Percentiles rank a stretch among this genome's conserved stretches.
Conservation (phyloP, 2,888 invertebrate species). For the Choreutis nemorana region DNA sequence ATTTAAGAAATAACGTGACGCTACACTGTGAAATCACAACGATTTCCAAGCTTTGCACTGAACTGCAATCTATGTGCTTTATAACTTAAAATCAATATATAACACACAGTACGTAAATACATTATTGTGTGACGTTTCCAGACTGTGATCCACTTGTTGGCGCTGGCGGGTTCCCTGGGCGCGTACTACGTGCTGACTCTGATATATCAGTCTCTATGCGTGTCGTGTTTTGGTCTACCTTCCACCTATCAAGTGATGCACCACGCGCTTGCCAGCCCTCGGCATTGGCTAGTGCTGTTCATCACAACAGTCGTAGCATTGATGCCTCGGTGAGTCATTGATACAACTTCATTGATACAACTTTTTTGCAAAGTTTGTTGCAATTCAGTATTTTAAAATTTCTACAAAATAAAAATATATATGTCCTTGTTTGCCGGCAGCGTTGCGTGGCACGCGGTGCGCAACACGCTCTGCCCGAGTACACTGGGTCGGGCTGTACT, state of each 20-base stretch:
- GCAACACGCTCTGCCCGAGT: constrained; percentile 76
- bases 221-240: constrained; percentile 82
- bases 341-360: background rate
- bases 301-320: constrained; percentile 81
- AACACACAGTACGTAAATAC: no score
- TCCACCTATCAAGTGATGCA: constrained; percentile 90
- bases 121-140: constrained; percentile 46
- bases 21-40: no score
- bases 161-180: constrained; percentile 79
- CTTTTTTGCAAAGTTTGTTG: no score
- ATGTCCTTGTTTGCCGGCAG: no score
- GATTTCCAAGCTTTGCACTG: constrained; percentile 1
- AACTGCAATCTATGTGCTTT: no score
- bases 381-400: no score
- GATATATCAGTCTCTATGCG: constrained; percentile 83
- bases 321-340: constrained; percentile 76
- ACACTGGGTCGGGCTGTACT: constrained; percentile 76
- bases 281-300: constrained; percentile 84
- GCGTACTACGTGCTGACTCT: constrained; percentile 86
- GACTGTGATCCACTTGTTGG: constrained; percentile 85
- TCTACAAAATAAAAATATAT: no score
- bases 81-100: no score
- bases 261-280: constrained; percentile 73
- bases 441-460: constrained; percentile 72
- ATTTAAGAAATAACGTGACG: no score